Base-by-base conservation (phyloP, 2,797 vertebrate species). In the Coregonus suidteri region DNA sequence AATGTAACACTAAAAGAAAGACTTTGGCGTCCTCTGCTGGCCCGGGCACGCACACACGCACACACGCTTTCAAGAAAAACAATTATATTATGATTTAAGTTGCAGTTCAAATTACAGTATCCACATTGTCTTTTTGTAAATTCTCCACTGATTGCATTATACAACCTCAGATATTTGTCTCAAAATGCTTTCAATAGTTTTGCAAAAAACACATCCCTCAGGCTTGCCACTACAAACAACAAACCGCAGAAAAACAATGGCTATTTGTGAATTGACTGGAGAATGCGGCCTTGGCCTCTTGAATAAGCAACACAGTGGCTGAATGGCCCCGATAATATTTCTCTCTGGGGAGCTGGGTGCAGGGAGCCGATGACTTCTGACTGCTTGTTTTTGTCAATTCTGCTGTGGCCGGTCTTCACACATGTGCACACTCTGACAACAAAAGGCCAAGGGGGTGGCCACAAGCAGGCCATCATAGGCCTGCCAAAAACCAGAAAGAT, bases 11-110 rank as follows among this genome's bases (percentile, higher is more conserved):
- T 7, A 75, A 75, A 68, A 68, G 2, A 56, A 52, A 37, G 52
- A 18, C 76, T 68, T 37, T 82, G 78, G 75, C 25, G 25, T 18
- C 82, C 78, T 84, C 78, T 82, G 25, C 41, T 80, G 81, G 77
- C 76, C 20, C 14, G 2, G 35, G 2, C 14, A 51, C 41, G 41
- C 59, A 30, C 73, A 73, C 73, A 64, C 52, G 62, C 30, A 62
- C 70, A 56, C 67, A 62, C 70, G 18, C 69, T 6, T n/a, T 34
- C 30, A 70, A 30, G 4, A 1, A 65, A 20, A 30, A 30, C 62
- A 30, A 20, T n/a, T 0, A 47, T 47, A 47, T 47, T 47, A 11
- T 47, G 11, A 47, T 47, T 47, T 3, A 47, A 47, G 41, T 11
- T 47, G 9, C 9, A 47, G 41, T 47, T 47, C 9, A 47, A 47